These are phyloP conservation scores for Smittia aterrima DNA, from an alignment of 2,888 invertebrate genomes.

Conservation along the genomic window DNA sequence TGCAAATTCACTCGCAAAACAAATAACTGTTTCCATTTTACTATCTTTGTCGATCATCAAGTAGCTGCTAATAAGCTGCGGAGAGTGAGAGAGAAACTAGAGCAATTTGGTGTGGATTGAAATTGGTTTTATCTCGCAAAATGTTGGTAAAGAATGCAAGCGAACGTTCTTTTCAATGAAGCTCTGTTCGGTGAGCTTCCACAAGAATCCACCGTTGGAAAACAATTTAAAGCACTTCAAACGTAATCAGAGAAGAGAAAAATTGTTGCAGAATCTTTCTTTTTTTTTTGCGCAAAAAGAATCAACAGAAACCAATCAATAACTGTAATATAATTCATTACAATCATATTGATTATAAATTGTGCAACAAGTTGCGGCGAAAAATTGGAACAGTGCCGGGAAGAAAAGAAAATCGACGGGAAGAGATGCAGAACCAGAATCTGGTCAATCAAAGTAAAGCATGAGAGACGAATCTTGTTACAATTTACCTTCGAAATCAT, in stretches of 20 bases:
- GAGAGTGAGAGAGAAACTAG: slow-evolving; percentile 16
- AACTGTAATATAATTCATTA: slow-evolving; percentile 39
- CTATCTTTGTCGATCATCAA: slow-evolving; percentile 41
- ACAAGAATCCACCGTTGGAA: slow-evolving; percentile 33
- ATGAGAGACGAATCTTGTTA: background rate
- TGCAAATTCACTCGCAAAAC: slow-evolving; percentile 35
- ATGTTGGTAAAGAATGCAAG: background rate
- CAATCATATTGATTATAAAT: slow-evolving; percentile 38
- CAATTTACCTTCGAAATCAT: background rate
- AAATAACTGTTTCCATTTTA: slow-evolving; percentile 34
- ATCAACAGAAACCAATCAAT: slow-evolving; percentile 34
- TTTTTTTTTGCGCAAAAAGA: slow-evolving; percentile 20
- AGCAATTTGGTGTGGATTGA: slow-evolving; percentile 13
- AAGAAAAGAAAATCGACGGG: background rate
- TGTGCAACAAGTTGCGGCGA: slow-evolving; percentile 23
- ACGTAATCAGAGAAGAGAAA: background rate
- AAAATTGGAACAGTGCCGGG: background rate
- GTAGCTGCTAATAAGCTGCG: slow-evolving; percentile 39
- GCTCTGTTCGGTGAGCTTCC: background rate
- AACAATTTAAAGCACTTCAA: background rate
- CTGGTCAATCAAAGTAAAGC: background rate
- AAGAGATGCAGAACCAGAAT: background rate
- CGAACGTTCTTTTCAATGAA: background rate
- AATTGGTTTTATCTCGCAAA: slow-evolving; percentile 5
- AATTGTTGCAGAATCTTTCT: slow-evolving; percentile 35